phyloP scores from a whole-genome alignment of 2,888 invertebrate species.

The Quadroppia sp. region DNA sequence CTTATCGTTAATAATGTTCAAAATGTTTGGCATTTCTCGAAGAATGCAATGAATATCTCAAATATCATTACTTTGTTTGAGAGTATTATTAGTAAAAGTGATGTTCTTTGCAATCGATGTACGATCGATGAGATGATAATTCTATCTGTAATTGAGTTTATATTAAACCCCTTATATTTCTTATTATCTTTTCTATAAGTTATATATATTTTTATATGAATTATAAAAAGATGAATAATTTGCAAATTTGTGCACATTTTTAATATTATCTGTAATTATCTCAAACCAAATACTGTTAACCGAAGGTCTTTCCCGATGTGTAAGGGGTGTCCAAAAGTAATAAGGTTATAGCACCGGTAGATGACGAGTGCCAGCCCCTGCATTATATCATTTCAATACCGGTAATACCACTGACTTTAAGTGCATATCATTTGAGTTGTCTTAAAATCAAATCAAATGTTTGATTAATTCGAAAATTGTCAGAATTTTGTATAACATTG shows the following conservation, averaged over 20 bases:
- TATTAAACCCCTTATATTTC: constrained; percentile 1
- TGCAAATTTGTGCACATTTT: constrained; percentile 24
- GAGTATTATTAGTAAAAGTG: neutral
- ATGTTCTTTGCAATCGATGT: neutral
- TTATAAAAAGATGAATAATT: constrained; percentile 19
- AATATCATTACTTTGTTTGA: neutral
- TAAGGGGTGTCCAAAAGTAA: constrained; percentile 28
- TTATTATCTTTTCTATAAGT: constrained; percentile 28
- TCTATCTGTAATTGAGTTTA: neutral
- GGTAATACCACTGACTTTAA: constrained; percentile 14
- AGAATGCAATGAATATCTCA: neutral
- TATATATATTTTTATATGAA: constrained; percentile 30
- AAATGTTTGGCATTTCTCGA: neutral
- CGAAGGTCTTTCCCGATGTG: constrained; percentile 20
- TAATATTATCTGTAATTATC: neutral
- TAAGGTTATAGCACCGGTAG: neutral
- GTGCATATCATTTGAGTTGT: constrained; percentile 26
- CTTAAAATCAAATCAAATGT: too few relatives aligned
- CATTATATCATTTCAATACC: constrained; percentile 22
- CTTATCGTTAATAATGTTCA: neutral
- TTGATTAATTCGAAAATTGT: too few relatives aligned
- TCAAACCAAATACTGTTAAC: constrained; percentile 7
- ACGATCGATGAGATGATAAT: neutral
- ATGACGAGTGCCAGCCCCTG: constrained; percentile 11
- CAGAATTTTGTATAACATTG: too few relatives aligned